Evolutionary conservation across 2,113 vertebrate genomes (phyloP).

Genomic region (Phasianus colchicus): DNA sequence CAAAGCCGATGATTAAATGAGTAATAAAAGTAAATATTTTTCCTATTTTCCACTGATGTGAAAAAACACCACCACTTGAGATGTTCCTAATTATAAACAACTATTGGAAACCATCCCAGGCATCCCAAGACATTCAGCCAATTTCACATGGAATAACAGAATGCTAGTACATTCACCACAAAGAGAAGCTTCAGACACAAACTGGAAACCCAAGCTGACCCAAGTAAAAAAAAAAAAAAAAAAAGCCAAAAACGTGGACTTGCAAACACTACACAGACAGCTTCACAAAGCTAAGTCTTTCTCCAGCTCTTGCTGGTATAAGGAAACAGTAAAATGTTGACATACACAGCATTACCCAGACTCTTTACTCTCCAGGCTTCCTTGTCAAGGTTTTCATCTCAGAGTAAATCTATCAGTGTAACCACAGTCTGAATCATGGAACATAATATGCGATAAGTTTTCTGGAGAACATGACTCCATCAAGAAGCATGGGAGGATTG

Average conservation of each 20-base stretch:
- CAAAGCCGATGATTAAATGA: background rate
- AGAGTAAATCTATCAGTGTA: background rate
- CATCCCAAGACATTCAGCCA: conserved; percentile 31
- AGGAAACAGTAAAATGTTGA: background rate
- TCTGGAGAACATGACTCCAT: background rate
- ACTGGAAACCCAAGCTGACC: background rate
- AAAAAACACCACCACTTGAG: background rate
- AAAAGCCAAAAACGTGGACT: background rate
- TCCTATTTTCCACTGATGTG: background rate
- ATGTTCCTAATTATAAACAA: conserved; percentile 46
- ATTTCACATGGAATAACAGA: conserved; percentile 28
- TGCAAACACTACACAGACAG: background rate
- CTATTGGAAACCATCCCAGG: conserved; percentile 39
- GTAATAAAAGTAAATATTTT: conserved; percentile 41
- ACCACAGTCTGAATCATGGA: background rate
- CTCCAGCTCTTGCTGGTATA: background rate
- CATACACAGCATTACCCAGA: background rate
- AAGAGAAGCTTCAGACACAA: background rate
- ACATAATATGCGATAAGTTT: background rate
- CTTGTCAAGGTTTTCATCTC: background rate
- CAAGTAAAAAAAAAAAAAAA: background rate
- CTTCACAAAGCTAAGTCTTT: background rate
- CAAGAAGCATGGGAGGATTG: background rate
- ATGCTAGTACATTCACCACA: background rate
- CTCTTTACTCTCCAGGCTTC: background rate